A percentile compares a stretch with the other conserved stretches of the same genome.
Conservation (phyloP, 2,113 vertebrate species). For the Daphoenositta chrysoptera region DNA sequence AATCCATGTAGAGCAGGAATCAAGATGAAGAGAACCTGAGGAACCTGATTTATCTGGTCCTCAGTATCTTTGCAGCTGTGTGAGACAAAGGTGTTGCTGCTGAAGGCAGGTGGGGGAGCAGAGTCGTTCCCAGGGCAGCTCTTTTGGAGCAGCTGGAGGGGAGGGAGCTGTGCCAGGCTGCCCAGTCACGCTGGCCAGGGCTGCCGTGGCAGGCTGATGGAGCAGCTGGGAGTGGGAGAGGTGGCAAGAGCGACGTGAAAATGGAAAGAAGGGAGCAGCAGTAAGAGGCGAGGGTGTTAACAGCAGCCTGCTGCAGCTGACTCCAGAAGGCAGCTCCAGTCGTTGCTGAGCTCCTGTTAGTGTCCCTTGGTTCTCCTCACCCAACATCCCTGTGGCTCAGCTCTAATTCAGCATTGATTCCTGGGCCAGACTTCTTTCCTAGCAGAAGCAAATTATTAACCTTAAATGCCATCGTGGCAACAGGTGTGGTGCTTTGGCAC, state of each 20-base stretch:
- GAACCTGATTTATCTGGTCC: background rate
- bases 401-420: background rate
- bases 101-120: background rate
- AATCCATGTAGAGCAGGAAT: background rate
- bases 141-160: fast-evolving
- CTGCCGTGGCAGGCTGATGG: background rate
- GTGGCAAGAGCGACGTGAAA: background rate
- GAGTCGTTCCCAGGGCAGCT: background rate
- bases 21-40: background rate
- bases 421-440: background rate
- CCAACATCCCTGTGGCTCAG: background rate
- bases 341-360: background rate
- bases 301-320: background rate
- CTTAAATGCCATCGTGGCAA: background rate
- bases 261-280: background rate
- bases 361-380: background rate
- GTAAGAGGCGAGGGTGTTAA: background rate
- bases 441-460: background rate
- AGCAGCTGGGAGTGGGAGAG: slow-evolving; percentile 33
- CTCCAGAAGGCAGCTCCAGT: background rate
- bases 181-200: background rate
- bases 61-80: background rate
- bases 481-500: background rate
- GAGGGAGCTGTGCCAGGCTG: background rate
- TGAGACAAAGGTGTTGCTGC: background rate